These are phyloP conservation scores for Lophotriccus pileatus DNA, from an alignment of 2,797 vertebrate species.

Conservation along the genomic window DNA sequence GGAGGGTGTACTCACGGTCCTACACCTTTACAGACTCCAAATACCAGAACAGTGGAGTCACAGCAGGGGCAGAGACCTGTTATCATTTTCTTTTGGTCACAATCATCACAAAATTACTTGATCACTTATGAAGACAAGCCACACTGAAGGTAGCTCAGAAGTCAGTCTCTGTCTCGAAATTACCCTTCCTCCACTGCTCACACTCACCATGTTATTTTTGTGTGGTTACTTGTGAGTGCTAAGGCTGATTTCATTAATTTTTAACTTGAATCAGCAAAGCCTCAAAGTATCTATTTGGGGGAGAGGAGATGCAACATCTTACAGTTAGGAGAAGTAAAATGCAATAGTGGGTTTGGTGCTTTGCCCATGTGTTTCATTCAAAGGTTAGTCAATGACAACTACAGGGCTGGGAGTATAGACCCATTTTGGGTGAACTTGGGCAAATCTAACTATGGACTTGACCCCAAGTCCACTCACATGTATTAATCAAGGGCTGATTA, in stretches of 20 bases:
- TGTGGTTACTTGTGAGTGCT: constrained; percentile 56
- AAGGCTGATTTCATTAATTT: constrained; percentile 62
- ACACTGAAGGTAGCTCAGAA: neutral
- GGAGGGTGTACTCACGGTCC: fast-evolving
- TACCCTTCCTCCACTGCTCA: neutral
- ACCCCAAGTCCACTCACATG: neutral
- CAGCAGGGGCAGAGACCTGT: neutral
- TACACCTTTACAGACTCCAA: neutral
- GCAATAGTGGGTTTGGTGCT: neutral
- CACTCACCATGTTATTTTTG: neutral
- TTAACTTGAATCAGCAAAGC: constrained; percentile 55
- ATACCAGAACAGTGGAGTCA: neutral
- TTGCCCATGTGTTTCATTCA: neutral
- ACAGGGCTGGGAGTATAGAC: neutral
- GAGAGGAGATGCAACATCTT: constrained; percentile 26
- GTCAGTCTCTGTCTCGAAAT: neutral
- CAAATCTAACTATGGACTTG: neutral
- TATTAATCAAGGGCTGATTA: neutral
- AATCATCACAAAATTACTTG: neutral
- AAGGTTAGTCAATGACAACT: constrained; percentile 34
- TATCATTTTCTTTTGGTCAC: neutral
- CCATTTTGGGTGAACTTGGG: neutral
- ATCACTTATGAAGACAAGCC: neutral
- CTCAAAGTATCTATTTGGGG: constrained; percentile 27
- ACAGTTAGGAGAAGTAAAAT: constrained; percentile 25